These are phyloP conservation scores for Drosophila arizonae DNA, from an alignment of 1,140 invertebrate genomes.

Conservation along the genomic window DNA sequence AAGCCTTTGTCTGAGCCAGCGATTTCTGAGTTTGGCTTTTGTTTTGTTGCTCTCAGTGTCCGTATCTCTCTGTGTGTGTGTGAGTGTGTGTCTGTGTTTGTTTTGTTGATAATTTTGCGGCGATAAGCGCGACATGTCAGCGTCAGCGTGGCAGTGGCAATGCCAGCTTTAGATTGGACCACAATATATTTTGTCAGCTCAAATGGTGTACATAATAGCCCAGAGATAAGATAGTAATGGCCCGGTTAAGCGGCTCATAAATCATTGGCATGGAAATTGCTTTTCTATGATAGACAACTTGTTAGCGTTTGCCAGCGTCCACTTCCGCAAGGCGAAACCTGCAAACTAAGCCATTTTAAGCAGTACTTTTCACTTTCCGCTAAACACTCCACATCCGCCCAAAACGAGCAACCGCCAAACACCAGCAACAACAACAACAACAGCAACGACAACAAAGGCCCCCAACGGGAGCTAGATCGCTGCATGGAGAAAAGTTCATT, in stretches of 20 bases:
- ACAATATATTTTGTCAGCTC: conserved; percentile 80
- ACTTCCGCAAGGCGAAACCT: conserved; percentile 77
- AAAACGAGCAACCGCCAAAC: conserved; percentile 16
- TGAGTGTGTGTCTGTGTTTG: conserved; percentile 58
- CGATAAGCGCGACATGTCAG: conserved; percentile 80
- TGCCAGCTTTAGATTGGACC: conserved; percentile 69
- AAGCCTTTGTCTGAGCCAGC: conserved; percentile 57
- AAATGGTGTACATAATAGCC: conserved; percentile 79
- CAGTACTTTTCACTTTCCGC: conserved; percentile 80
- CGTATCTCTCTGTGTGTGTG: conserved; percentile 48
- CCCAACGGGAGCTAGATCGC: conserved; percentile 27
- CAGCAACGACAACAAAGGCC: conserved; percentile 12
- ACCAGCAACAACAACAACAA: conserved; percentile 6
- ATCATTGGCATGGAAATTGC: conserved; percentile 80
- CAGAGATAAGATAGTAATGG: conserved; percentile 76
- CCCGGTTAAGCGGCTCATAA: conserved; percentile 77
- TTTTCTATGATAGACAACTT: conserved; percentile 78
- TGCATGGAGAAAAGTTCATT: conserved; percentile 71
- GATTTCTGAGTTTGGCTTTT: conserved; percentile 37
- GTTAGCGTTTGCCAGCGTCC: conserved; percentile 59
- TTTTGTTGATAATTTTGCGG: conserved; percentile 76
- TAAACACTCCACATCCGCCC: conserved; percentile 76
- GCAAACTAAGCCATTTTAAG: conserved; percentile 80
- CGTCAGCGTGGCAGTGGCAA: conserved; percentile 59
- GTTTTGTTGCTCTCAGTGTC: conserved; percentile 48